These are phyloP conservation scores for Malacosoma neustria DNA, from an alignment of 2,888 invertebrate species.

Conservation along the genomic window DNA sequence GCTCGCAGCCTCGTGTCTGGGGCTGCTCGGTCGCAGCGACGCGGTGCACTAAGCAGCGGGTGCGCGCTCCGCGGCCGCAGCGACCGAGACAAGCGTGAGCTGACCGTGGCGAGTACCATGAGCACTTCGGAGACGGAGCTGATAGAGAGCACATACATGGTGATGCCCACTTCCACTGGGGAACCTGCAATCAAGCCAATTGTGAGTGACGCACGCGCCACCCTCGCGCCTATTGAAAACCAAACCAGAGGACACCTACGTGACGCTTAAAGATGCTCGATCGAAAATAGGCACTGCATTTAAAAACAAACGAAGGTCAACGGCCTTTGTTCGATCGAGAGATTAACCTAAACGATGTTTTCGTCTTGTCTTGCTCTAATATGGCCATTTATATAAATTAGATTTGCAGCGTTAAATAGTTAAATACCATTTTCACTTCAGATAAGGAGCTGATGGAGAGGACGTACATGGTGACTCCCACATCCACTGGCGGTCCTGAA, in stretches of 20 bases:
- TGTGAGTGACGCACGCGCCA: conserved; percentile 52
- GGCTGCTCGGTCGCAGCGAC: conserved; percentile 69
- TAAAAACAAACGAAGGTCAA: conserved; percentile 2
- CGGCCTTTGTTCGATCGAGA: conserved; percentile 35
- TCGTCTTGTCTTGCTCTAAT: conserved; percentile 25
- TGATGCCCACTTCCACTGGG: conserved; percentile 97
- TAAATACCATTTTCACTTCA: conserved; percentile 87
- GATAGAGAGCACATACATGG: conserved; percentile 98
- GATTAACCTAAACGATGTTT: conserved; percentile 25
- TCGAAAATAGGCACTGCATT: conserved; percentile 25
- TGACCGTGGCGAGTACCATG: conserved; percentile 86
- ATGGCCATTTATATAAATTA: conserved; percentile 41
- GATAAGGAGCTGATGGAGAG: conserved; percentile 87
- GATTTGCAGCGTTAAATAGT: conserved; percentile 57
- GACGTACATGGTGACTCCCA: conserved; percentile 88
- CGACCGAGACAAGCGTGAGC: conserved; percentile 65
- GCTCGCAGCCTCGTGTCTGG: conserved; percentile 73
- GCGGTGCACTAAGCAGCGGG: conserved; percentile 37
- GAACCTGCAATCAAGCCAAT: conserved; percentile 87
- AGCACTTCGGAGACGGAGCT: conserved; percentile 98
- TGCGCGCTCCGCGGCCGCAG: conserved; percentile 38
- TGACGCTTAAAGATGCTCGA: conserved; percentile 30
- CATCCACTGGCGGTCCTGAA: conserved; percentile 85
- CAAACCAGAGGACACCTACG: conserved; percentile 52
- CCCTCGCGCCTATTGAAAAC: conserved; percentile 50